These are phyloP conservation scores for Sinhomidia bicolor DNA, from an alignment of 2,888 invertebrate genomes.

Conservation along the genomic window DNA sequence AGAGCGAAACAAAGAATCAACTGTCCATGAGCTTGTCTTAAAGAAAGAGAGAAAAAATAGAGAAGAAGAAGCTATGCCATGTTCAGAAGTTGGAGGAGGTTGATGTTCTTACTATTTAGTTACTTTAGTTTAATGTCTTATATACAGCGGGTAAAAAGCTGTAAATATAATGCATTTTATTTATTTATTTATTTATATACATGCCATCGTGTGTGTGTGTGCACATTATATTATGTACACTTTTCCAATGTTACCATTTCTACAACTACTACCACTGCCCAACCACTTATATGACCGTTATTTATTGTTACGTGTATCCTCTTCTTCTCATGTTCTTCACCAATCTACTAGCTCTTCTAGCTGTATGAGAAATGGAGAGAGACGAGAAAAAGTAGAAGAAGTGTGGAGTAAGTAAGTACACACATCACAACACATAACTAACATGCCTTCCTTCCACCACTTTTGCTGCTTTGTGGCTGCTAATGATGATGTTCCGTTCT, in stretches of 20 bases:
- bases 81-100: too few relatives aligned
- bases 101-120: too few relatives aligned
- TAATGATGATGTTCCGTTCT: slow-evolving; percentile 71
- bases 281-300: slow-evolving; percentile 51
- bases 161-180: too few relatives aligned
- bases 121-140: too few relatives aligned
- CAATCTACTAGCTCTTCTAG: not conserved
- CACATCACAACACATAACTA: slow-evolving; percentile 70
- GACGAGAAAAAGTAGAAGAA: slow-evolving; percentile 29
- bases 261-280: not conserved
- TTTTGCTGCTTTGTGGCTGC: slow-evolving; percentile 65
- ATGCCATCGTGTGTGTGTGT: too few relatives aligned
- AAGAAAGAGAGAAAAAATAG: slow-evolving; percentile 29
- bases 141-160: too few relatives aligned
- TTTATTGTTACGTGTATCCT: slow-evolving; percentile 67
- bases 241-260: too few relatives aligned
- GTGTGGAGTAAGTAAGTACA: slow-evolving; percentile 13
- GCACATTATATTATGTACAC: not conserved
- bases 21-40: slow-evolving; percentile 53
- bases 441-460: slow-evolving; percentile 62
- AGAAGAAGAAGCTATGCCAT: too few relatives aligned
- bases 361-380: not conserved
- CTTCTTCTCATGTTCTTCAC: slow-evolving; percentile 42
- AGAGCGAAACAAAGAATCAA: slow-evolving; percentile 63
- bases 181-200: too few relatives aligned